Evolutionary conservation across 2,113 vertebrate genomes (phyloP).

Genomic region (Hiodon tergisus): DNA sequence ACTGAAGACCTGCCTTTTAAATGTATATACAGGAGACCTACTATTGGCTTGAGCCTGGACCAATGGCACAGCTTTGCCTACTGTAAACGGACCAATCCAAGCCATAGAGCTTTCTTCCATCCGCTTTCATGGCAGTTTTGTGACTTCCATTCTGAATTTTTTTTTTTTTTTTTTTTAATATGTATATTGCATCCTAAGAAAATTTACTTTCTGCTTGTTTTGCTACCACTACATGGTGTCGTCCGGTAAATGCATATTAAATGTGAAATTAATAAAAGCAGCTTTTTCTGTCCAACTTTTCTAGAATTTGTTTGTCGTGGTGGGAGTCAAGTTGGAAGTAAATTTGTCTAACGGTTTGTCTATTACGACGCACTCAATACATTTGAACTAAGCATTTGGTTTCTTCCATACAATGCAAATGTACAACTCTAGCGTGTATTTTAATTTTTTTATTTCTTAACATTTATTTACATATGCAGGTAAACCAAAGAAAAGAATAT

Average conservation of each 20-base stretch:
- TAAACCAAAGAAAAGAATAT: no score
- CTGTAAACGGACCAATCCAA: slow-evolving; percentile 65
- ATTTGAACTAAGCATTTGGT: no score
- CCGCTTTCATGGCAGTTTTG: slow-evolving; percentile 46
- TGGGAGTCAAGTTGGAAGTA: no score
- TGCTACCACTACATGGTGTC: slow-evolving; percentile 46
- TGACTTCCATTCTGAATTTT: slow-evolving; percentile 44
- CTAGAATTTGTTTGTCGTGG: not conserved
- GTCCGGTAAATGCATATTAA: slow-evolving; percentile 34
- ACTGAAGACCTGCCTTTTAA: slow-evolving; percentile 56
- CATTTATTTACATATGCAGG: no score
- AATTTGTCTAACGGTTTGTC: no score
- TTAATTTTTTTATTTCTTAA: no score
- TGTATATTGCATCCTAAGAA: slow-evolving; percentile 49
- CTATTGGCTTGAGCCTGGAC: slow-evolving; percentile 58
- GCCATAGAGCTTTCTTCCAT: slow-evolving; percentile 47
- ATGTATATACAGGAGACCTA: slow-evolving; percentile 51
- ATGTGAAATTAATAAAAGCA: slow-evolving; percentile 53
- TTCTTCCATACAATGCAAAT: no score
- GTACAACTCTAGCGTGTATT: no score
- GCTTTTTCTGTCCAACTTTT: slow-evolving; percentile 10
- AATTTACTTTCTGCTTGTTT: slow-evolving; percentile 38
- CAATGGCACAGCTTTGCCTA: slow-evolving; percentile 52
- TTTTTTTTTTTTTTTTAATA: slow-evolving; percentile 31
- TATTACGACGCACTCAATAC: no score